Evolutionary conservation across 2,888 invertebrate species (phyloP).

Genomic region (Leptogaster cylindrica): DNA sequence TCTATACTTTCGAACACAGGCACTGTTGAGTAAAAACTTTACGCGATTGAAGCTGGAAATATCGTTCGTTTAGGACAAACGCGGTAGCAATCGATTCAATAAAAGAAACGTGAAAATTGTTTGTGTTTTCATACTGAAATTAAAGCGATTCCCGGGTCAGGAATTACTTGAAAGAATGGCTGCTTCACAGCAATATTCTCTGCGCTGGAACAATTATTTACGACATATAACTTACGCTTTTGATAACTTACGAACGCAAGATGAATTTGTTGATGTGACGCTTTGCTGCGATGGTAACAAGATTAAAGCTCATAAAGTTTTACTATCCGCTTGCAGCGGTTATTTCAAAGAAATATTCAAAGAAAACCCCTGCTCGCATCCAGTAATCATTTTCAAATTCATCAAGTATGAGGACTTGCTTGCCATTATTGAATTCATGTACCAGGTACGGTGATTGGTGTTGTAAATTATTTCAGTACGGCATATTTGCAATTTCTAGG

Average conservation of each 20-base stretch:
- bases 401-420: slow-evolving; percentile 79
- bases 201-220: slow-evolving; percentile 86
- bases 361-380: slow-evolving; percentile 81
- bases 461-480: background rate
- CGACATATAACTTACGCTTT: slow-evolving; percentile 81
- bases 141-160: slow-evolving; percentile 58
- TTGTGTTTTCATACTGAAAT: background rate
- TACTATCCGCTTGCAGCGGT: slow-evolving; percentile 82
- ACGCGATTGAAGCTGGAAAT: too few relatives aligned
- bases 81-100: background rate
- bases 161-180: slow-evolving; percentile 59
- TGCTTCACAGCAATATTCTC: slow-evolving; percentile 79
- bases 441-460: slow-evolving; percentile 61
- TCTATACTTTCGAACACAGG: too few relatives aligned
- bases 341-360: slow-evolving; percentile 77
- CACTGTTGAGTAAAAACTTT: too few relatives aligned
- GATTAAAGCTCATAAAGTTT: slow-evolving; percentile 84
- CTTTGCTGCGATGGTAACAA: slow-evolving; percentile 83
- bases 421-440: slow-evolving; percentile 82
- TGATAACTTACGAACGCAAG: slow-evolving; percentile 72
- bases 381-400: slow-evolving; percentile 80
- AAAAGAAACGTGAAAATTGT: background rate
- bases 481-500: slow-evolving; percentile 57
- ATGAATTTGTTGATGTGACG: slow-evolving; percentile 83
- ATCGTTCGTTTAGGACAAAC: too few relatives aligned